A percentile compares a stretch with the other conserved stretches of the same genome.
Evolutionary conservation across 1,140 invertebrate genomes (phyloP).

Genomic region (Achatina immaculata): DNA sequence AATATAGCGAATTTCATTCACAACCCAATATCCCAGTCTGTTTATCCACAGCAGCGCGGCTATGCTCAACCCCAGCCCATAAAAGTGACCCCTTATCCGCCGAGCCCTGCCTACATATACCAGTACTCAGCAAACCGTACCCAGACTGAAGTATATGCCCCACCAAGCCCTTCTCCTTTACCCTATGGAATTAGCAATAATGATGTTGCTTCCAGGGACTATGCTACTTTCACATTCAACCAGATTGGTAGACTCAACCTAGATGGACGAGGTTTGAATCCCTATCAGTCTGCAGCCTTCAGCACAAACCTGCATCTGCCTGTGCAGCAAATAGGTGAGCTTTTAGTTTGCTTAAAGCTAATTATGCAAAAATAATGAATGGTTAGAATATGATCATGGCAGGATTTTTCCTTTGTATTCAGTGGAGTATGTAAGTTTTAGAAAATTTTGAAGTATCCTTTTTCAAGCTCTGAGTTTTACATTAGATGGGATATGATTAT

Average conservation of each 20-base stretch:
- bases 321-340: constrained; percentile 29
- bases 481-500: too few species aligned
- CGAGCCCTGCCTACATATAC: constrained; percentile 24
- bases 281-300: neutral
- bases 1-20: constrained; percentile 29
- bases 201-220: neutral
- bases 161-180: constrained; percentile 19
- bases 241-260: constrained; percentile 28
- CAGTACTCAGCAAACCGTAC: constrained; percentile 24
- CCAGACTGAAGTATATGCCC: neutral
- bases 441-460: too few species aligned
- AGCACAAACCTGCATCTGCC: constrained; percentile 20
- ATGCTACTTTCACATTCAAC: constrained; percentile 17
- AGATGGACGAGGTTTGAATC: constrained; percentile 3
- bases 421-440: too few species aligned
- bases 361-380: too few species aligned
- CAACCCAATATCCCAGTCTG: constrained; percentile 22
- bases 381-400: too few species aligned
- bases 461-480: too few species aligned
- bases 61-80: constrained; percentile 17
- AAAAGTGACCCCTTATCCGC: constrained; percentile 21
- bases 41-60: constrained; percentile 1
- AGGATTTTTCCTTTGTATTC: too few species aligned
- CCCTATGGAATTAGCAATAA: neutral
- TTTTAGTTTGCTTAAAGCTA: too few species aligned